Percentiles rank a stretch among this genome's conserved stretches.
phyloP scores from a whole-genome alignment of 2,113 vertebrate species.

The Phrynosoma blainvillii region DNA sequence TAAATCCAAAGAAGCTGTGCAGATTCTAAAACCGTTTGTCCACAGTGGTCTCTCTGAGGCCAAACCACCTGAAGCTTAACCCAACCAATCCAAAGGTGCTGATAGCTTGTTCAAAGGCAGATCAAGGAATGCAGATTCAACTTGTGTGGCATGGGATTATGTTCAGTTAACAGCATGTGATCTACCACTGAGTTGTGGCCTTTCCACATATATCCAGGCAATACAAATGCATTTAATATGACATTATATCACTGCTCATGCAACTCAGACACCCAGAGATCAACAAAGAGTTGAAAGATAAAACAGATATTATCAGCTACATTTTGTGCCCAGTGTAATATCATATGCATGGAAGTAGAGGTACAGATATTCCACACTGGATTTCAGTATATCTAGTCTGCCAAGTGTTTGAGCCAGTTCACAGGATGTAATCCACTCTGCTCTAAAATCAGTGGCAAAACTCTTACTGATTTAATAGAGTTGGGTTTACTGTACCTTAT shows the following conservation, averaged over 20 bases:
- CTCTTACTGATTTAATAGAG: not conserved
- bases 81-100: not conserved
- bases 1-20: not conserved
- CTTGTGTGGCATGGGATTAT: not conserved
- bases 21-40: not conserved
- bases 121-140: not conserved
- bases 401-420: not conserved
- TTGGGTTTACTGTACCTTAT: not conserved
- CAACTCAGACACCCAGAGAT: not conserved
- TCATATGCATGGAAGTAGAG: not conserved
- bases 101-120: not conserved
- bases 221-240: not conserved
- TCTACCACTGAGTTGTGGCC: not conserved
- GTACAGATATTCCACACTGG: not conserved
- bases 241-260: not conserved
- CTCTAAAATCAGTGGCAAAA: not conserved
- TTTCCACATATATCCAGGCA: not conserved
- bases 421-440: not conserved
- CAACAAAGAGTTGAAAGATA: not conserved
- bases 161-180: not conserved
- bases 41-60: not conserved
- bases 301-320: not conserved
- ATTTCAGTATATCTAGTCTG: not conserved
- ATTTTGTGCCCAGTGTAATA: not conserved
- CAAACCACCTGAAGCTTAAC: not conserved